Evolutionary conservation across 53 echinoderm and acorn worm genomes (phyloP), one percentile per base, ranked within the genome.

Genomic region (Astropecten irregularis): DNA sequence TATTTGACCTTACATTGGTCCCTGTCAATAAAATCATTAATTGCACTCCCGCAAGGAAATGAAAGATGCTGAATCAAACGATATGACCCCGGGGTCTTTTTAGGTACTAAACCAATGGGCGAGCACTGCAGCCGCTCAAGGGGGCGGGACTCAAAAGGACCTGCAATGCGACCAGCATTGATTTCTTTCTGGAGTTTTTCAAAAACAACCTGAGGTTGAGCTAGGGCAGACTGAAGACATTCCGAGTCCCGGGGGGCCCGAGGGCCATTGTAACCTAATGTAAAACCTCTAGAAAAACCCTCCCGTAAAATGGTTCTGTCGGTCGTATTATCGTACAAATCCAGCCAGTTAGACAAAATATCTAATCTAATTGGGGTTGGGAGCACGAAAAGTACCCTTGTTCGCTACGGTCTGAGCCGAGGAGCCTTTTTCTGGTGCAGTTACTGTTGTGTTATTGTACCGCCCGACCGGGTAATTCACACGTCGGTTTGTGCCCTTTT

Each of bases 101-200:
- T 77, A 3, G 77, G 77, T 25, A 77, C 61, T 40, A 77, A 13
- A 6, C 77, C 77, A 31, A 77, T 77, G 13, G 77, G 77, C 0
- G 77, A 77, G 25, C 77, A 77, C 10, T 42, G 60, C 13, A 77
- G 13, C 8, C 3, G 51, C 4, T 52, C 16, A 33, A 73, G 32
- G 14, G 55, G 73, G 5, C 16, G 54, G 15, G 29, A 13, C 16
- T 0, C 15, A 40, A 42, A 77, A 21, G 1, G 77, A 42, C 13
- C 60, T 61, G 2, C 60, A n/a, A n/a, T n/a, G n/a, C n/a, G n/a
- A n/a, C n/a, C n/a, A n/a, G n/a, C n/a, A n/a, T n/a, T n/a, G n/a
- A n/a, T n/a, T n/a, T n/a, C n/a, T n/a, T n/a, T n/a, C n/a, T n/a
- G n/a, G n/a, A n/a, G n/a, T n/a, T n/a, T 77, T n/a, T 40, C 2